A percentile compares a stretch with the other conserved stretches of the same genome.
phyloP scores from a whole-genome alignment of 2,888 invertebrate species.

The Gari tellinella region DNA sequence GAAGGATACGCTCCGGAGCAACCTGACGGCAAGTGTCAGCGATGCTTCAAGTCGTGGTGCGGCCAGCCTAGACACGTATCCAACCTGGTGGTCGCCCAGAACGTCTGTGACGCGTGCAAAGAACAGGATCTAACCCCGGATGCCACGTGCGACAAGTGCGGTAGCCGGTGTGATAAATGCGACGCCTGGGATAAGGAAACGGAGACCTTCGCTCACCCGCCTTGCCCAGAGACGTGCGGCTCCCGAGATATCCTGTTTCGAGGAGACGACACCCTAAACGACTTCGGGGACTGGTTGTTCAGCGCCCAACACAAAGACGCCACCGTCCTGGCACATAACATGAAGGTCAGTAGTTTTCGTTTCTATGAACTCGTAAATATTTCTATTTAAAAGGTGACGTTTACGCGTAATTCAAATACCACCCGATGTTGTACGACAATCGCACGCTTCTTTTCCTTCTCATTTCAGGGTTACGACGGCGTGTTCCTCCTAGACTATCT shows the following conservation, averaged over 20 bases:
- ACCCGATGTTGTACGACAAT: no score
- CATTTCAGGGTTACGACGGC: slow-evolving; percentile 38
- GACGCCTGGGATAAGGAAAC: slow-evolving; percentile 11
- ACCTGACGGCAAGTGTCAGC: slow-evolving; percentile 22
- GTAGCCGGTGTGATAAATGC: slow-evolving; percentile 28
- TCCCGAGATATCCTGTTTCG: slow-evolving; percentile 39
- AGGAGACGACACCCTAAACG: slow-evolving; percentile 30
- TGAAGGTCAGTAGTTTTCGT: slow-evolving; percentile 20
- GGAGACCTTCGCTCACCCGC: slow-evolving; percentile 3
- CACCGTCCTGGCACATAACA: slow-evolving; percentile 49
- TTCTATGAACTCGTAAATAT: not conserved
- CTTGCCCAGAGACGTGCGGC: slow-evolving; percentile 33
- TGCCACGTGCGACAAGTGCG: slow-evolving; percentile 14
- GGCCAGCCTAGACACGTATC: slow-evolving; percentile 26
- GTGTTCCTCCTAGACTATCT: slow-evolving; percentile 49
- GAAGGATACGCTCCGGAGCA: not conserved
- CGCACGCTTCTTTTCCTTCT: no score
- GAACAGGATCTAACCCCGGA: slow-evolving; percentile 10
- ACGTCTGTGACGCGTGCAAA: slow-evolving; percentile 17
- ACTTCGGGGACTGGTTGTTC: slow-evolving; percentile 45
- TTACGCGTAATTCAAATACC: no score
- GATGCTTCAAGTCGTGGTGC: slow-evolving; percentile 32
- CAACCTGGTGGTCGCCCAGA: slow-evolving; percentile 42
- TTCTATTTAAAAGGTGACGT: not conserved
- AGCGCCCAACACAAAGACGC: slow-evolving; percentile 32